Base-by-base conservation (phyloP, 2,797 vertebrate species). In the Pseudomugil tenellus region DNA sequence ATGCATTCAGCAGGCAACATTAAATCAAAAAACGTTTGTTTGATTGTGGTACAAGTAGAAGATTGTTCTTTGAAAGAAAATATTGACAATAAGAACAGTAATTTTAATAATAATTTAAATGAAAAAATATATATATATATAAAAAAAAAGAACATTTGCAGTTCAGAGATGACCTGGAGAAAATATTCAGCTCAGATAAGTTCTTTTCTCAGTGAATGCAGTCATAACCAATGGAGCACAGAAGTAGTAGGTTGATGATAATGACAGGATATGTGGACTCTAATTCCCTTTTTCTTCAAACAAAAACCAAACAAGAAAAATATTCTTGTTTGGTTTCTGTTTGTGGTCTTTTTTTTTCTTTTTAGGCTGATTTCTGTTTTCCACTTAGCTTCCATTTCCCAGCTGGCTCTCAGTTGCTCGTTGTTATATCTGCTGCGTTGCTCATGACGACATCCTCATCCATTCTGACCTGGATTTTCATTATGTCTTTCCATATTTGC, bases 21-120 rank as follows among this genome's bases (percentile, higher is more conserved):
- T 14, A 9, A 0, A 23, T 14, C 1, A 54, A 43, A 31, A 53
- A 39, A 23, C 17, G 4, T 14, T 0, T 41, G 9, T 7, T 7
- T 19, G 12, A 23, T 51, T 28, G 16, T 55, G 52, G 37, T n/a
- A 54, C 26, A 25, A 46, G n/a, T 19, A 29, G 2, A 65, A 65
- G 21, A 32, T 21, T 23, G 29, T 41, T 13, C 35, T 64, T 41
- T n/a, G 52, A 63, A 63, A 16, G 7, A 63, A 26, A 53, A 52
- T n/a, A n/a, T n/a, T n/a, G n/a, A n/a, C n/a, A n/a, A n/a, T n/a
- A n/a, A n/a, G n/a, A n/a, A n/a, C n/a, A n/a, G n/a, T n/a, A n/a
- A n/a, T n/a, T n/a, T n/a, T n/a, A n/a, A n/a, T n/a, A n/a, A n/a
- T n/a, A n/a, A n/a, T n/a, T n/a, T n/a, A n/a, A n/a, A n/a, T n/a